These are phyloP conservation scores for Montipora foliosa DNA, from an alignment of 64 coral and sea anemone species.

Conservation along the genomic window DNA sequence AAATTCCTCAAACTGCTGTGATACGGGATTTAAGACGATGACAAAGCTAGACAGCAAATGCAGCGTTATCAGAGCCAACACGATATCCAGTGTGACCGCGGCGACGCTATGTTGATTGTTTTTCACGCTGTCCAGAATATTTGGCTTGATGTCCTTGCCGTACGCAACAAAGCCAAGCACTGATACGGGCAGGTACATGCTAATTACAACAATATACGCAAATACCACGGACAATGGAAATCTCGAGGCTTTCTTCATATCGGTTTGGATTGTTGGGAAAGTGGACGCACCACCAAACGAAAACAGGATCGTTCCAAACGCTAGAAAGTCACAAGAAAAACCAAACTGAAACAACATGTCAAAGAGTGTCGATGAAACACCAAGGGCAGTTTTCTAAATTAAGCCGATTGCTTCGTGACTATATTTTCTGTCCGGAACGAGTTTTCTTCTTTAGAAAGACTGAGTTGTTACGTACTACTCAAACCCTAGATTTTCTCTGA, in stretches of 20 bases:
- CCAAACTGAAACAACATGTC: not conserved
- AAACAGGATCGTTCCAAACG: slow-evolving; percentile 92
- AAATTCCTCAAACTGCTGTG: slow-evolving; percentile 84
- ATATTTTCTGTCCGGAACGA: too few species aligned
- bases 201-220: slow-evolving; percentile 79
- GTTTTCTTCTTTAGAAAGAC: too few species aligned
- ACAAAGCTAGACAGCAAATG: slow-evolving; percentile 93
- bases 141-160: slow-evolving; percentile 64
- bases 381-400: not conserved
- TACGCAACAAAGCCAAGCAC: slow-evolving; percentile 84
- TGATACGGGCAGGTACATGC: slow-evolving; percentile 89
- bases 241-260: slow-evolving; percentile 82
- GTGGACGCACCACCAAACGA: slow-evolving; percentile 94
- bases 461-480: too few species aligned
- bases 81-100: slow-evolving; percentile 54
- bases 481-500: too few species aligned
- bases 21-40: slow-evolving; percentile 93
- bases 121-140: slow-evolving; percentile 74
- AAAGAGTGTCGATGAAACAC: not conserved
- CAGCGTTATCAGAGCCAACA: slow-evolving; percentile 67
- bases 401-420: too few species aligned
- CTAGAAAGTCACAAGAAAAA: slow-evolving; percentile 39
- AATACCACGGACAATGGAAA: slow-evolving; percentile 77
- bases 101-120: slow-evolving; percentile 3
- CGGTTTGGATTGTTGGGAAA: slow-evolving; percentile 94